Conservation (phyloP, 2,888 invertebrate genomes). For the Parnassius smintheus region DNA sequence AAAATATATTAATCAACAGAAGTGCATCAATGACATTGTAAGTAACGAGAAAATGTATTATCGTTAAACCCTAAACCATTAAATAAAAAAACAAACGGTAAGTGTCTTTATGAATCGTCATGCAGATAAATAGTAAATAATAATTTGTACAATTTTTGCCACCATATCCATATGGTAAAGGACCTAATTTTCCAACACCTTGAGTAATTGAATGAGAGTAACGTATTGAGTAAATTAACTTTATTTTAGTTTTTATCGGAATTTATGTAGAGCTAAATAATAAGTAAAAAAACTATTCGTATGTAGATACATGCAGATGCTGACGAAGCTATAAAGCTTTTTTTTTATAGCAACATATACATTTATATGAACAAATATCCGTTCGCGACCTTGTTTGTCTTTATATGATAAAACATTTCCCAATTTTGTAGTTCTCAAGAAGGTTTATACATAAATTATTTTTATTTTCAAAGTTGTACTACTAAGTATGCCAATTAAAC, state of each 20-base stretch:
- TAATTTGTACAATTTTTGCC: slow-evolving; percentile 3
- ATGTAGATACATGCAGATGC: slow-evolving; percentile 64
- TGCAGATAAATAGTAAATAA: not conserved
- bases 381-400: slow-evolving; percentile 41
- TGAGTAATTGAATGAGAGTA: not conserved
- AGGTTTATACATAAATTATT: too few species aligned
- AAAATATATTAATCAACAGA: too few species aligned
- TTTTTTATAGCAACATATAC: slow-evolving; percentile 54
- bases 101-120: too few species aligned
- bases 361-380: slow-evolving; percentile 40
- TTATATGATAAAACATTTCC: not conserved
- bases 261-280: not conserved
- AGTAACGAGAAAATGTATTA: too few species aligned
- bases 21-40: too few species aligned
- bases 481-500: slow-evolving; percentile 14
- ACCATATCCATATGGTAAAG: slow-evolving; percentile 7
- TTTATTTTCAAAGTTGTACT: too few species aligned
- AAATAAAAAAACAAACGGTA: too few species aligned
- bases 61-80: too few species aligned
- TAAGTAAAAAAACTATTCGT: slow-evolving; percentile 39
- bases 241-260: not conserved
- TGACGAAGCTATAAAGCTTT: slow-evolving; percentile 61
- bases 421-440: not conserved
- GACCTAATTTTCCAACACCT: slow-evolving; percentile 9
- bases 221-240: not conserved